Evolutionary conservation across 2,113 vertebrate species (phyloP), one percentile per base, ranked within the genome.

Genomic region (Todiramphus saurophagus): DNA sequence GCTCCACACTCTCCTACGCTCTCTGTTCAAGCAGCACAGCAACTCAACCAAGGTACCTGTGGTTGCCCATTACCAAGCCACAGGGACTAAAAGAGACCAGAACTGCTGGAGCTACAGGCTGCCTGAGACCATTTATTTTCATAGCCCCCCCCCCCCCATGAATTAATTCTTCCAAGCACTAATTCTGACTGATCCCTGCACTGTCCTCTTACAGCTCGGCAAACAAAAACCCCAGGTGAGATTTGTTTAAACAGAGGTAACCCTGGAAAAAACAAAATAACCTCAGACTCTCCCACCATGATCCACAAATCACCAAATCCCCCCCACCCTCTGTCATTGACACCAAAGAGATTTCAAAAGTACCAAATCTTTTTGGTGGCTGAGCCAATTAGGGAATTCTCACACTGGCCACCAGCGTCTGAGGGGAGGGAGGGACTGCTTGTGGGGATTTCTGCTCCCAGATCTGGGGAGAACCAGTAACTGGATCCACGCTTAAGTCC

Each of bases 61-160:
- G 21, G 37, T 27, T 67, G 75, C 68, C 53, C 67, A 11, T 12
- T n/a, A 21, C 15, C 9, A 50, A 44, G 62, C 67, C 0, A 1
- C 39, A 60, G 58, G 75, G 62, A 62, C 41, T 27, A 25, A 72
- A 81, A 9, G 20, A 11, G n/a, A 63, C 23, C 64, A 84, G 58
- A 67, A 77, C 81, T 46, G 23, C 80, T 23, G n/a, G 3, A 56
- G 51, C 31, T 55, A n/a, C 39, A 25, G 50, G 15, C 15, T 44
- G 72, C 60, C 60, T 16, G 35, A 83, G 31, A 64, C 15, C 16
- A 7, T 55, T 78, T 79, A 41, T 66, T 51, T 19, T 33, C 19
- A n/a, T 1, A 41, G 13, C 41, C 0, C 17, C 7, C 27, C 0
- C 17, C 7, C 27, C 48, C 35, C 10, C 48, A 17, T 1, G 8